Evolutionary conservation across 2,113 vertebrate genomes (phyloP).

Genomic region (Platichthys stellatus): DNA sequence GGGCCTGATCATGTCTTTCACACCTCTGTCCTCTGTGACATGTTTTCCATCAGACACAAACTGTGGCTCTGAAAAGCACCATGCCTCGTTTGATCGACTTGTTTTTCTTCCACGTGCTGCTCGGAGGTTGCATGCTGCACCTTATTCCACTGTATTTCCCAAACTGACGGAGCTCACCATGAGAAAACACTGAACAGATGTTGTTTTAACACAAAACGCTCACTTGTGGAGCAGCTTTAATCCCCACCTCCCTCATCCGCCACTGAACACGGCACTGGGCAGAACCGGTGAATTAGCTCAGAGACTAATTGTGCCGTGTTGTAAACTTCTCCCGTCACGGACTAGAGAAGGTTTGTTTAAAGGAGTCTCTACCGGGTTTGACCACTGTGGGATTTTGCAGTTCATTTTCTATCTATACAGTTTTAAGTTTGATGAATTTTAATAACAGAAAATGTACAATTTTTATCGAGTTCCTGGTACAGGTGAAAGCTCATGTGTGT

Average conservation of each 20-base stretch:
- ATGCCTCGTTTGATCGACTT: not conserved
- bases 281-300: slow-evolving; percentile 53
- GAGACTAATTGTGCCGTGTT: slow-evolving; percentile 41
- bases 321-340: slow-evolving; percentile 35
- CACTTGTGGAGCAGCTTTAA: slow-evolving; percentile 42
- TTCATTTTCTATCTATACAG: not conserved
- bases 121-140: slow-evolving; percentile 1
- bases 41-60: not conserved
- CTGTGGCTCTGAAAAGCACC: not conserved
- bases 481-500: too few relatives aligned
- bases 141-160: slow-evolving; percentile 32
- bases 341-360: slow-evolving; percentile 62
- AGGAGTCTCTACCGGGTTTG: slow-evolving; percentile 37
- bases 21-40: not conserved
- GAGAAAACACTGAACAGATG: slow-evolving; percentile 60
- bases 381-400: slow-evolving; percentile 17
- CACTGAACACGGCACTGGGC: slow-evolving; percentile 39
- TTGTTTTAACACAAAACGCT: slow-evolving; percentile 45
- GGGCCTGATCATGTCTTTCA: not conserved
- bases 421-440: not conserved
- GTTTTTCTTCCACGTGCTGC: not conserved
- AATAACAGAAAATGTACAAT: not conserved
- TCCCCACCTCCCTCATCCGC: slow-evolving; percentile 48
- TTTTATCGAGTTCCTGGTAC: not conserved
- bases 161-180: slow-evolving; percentile 25